Base-by-base conservation (phyloP, 64 coral and sea anemone species). In the Pachyseris speciosa region DNA sequence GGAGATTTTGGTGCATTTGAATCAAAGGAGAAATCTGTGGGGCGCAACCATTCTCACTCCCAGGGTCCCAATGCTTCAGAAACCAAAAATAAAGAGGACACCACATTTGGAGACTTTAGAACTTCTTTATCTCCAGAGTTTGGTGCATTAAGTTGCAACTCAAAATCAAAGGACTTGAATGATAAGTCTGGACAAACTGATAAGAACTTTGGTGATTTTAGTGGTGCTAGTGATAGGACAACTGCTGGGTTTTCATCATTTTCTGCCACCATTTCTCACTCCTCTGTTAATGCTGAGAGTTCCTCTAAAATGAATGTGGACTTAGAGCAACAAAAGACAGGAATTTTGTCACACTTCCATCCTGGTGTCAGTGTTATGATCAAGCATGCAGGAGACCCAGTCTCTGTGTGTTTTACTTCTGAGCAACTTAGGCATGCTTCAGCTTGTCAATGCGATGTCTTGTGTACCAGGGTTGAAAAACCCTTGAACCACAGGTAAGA, bases 1-100 rank as follows among this genome's bases (percentile, higher is more conserved):
- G 75, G 49, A 9, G 45, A 78, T 36, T 78, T 78, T 55, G 65
- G 67, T 41, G 16, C 33, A 39, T 71, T 71, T 71, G 67, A 71
- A 39, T 37, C 67, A 10, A 7, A 71, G 3, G 67, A 71, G 34
- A 71, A 20, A 71, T 36, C 36, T 39, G 13, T 19, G 19, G 67
- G n/a, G n/a, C n/a, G n/a, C n/a, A n/a, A n/a, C n/a, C n/a, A 17
- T 22, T 37, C 15, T 39, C 22, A 15, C 5, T 9, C 39, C 22
- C 5, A 71, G 9, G 29, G 16, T 16, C 0, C 13, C 13, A 69
- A 34, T 37, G 4, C 34, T 71, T 20, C 64, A 67, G 24, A 17
- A 67, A 67, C 36, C 0, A 34, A n/a, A 39, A 20, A 36, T 37
- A 71, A 71, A 11, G 32, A 61, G 3, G 10, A 61, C 1, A 20